Base-by-base conservation (phyloP, 2,888 invertebrate species). In the Candidula unifasciata region DNA sequence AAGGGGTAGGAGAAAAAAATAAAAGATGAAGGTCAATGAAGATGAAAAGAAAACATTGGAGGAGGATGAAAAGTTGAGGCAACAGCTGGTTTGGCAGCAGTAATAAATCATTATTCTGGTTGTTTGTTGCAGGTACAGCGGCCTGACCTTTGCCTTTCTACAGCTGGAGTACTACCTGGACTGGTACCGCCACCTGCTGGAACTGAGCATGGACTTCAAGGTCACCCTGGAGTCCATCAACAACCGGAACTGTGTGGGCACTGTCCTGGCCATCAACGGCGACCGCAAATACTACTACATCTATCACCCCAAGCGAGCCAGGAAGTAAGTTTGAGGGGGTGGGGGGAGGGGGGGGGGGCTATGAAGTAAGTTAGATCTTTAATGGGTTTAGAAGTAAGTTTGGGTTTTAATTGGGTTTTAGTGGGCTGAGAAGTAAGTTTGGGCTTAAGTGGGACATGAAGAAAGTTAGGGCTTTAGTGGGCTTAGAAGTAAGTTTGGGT, bases 261-360 rank as follows among this genome's bases (percentile, higher is more conserved):
- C 94, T 6, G 99, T 99, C 85, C 95, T 99, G 76, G 97, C 98
- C 1, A 95, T 99, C 87, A 99, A 99, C 94, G 99, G 99, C 37
- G 97, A 98, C 94, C 95, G 99, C 87, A 97, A 98, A 94, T 99
- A 99, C 95, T 99, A 98, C 95, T 99, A 98, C 94, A 98, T 99
- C 95, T 99, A 98, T 95, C 99, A 99, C 95, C 91, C 91, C 10
- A 91, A 90, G 84, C 86, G 89, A 24, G 90, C 90, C 5, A 84
- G 91, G 37, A 87, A 87, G 82, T 91, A 89, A 87, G 89, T 91
- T 66, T 87, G 89, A n/a, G 16, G 27, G 30, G n/a, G n/a, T n/a
- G n/a, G n/a, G n/a, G n/a, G n/a, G n/a, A n/a, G n/a, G n/a, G n/a
- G n/a, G n/a, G n/a, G n/a, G n/a, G n/a, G n/a, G n/a, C n/a, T n/a